phyloP scores from a whole-genome alignment of 1,140 invertebrate genomes.

The Drosophila watanabei region DNA sequence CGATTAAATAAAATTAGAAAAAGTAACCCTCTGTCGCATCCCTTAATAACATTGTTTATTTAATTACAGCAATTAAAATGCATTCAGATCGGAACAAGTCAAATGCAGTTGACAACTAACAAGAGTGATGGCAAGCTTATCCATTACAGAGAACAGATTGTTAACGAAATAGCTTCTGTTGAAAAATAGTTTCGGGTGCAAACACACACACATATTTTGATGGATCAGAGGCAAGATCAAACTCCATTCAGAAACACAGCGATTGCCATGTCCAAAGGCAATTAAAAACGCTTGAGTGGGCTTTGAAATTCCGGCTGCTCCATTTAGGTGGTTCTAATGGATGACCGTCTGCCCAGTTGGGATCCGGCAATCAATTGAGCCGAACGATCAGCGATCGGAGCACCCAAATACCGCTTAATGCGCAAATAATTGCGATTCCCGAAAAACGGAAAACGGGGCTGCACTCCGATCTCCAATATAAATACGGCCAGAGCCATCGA shows the following conservation, averaged over 20 bases:
- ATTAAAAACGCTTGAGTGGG: conserved; percentile 51
- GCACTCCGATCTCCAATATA: conserved; percentile 49
- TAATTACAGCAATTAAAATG: conserved; percentile 9
- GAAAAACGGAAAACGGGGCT: conserved; percentile 25
- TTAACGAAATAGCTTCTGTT: conserved; percentile 11
- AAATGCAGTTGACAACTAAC: conserved; percentile 13
- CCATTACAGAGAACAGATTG: conserved; percentile 16
- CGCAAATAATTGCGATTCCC: conserved; percentile 65
- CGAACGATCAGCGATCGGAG: conserved; percentile 74
- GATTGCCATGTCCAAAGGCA: conserved; percentile 27
- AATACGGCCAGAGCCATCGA: conserved; percentile 33
- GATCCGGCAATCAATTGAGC: conserved; percentile 71
- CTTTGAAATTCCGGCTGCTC: neutral
- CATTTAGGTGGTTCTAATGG: conserved; percentile 56
- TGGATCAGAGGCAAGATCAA: conserved; percentile 23
- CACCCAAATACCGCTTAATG: conserved; percentile 68
- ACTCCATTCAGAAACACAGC: conserved; percentile 20
- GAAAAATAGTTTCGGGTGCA: conserved; percentile 26
- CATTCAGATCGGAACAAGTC: conserved; percentile 6
- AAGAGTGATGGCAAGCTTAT: conserved; percentile 14
- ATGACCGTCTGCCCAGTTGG: conserved; percentile 29
- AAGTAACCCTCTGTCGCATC: neutral
- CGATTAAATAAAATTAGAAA: neutral
- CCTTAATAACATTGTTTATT: neutral
- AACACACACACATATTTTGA: conserved; percentile 15